Evolutionary conservation across 2,888 invertebrate genomes (phyloP).

Genomic region (Leptopilina drosophilae): DNA sequence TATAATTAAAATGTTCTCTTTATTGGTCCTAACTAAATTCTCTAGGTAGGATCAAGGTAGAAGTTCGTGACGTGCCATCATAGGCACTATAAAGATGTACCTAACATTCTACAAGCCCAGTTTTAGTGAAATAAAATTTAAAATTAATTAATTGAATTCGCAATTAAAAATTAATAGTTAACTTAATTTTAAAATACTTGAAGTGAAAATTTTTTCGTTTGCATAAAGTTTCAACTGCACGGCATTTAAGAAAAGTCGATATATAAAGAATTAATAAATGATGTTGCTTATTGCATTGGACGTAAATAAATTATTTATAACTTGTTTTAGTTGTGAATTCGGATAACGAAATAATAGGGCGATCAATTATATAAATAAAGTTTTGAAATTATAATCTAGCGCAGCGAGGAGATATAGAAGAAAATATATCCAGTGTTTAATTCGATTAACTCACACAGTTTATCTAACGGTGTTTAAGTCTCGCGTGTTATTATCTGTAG

Average conservation of each 20-base stretch:
- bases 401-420: conserved; percentile 44
- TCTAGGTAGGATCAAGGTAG: too few relatives aligned
- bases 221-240: too few relatives aligned
- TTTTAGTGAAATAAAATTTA: too few relatives aligned
- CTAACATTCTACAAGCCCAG: too few relatives aligned
- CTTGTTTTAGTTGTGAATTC: not conserved
- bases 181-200: too few relatives aligned
- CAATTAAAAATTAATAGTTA: too few relatives aligned
- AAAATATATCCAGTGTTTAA: conserved; percentile 53
- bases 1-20: too few relatives aligned
- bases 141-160: too few relatives aligned
- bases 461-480: conserved; percentile 57
- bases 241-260: not conserved
- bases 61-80: too few relatives aligned
- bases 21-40: too few relatives aligned
- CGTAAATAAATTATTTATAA: not conserved
- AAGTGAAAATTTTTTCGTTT: too few relatives aligned
- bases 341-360: conserved; percentile 8
- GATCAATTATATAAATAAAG: conserved; percentile 14
- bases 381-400: conserved; percentile 17
- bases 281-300: not conserved
- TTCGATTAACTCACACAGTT: conserved; percentile 56
- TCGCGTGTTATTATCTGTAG: conserved; percentile 52
- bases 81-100: too few relatives aligned
- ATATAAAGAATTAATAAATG: not conserved